phyloP scores from a whole-genome alignment of 2,797 vertebrate genomes.

The Ctenopoma multispine region DNA sequence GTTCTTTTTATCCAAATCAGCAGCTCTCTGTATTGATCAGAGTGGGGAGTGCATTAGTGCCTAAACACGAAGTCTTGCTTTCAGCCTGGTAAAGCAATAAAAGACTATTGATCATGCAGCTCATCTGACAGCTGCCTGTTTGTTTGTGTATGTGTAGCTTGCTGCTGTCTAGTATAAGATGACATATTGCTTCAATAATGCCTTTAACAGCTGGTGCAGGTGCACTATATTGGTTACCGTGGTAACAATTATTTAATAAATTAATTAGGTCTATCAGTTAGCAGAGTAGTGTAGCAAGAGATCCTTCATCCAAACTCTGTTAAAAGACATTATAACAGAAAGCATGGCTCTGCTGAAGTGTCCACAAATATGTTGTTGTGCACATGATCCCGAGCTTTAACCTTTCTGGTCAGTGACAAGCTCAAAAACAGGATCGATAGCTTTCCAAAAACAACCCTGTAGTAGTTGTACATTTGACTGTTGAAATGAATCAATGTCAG shows the following conservation, averaged over 20 bases:
- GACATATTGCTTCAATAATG: constrained; percentile 13
- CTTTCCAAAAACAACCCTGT: too few relatives aligned
- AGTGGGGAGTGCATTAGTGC: constrained; percentile 63
- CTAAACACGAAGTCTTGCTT: constrained; percentile 61
- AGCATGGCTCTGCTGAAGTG: not conserved
- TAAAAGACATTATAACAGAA: constrained; percentile 11
- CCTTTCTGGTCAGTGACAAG: not conserved
- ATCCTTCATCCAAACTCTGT: not conserved
- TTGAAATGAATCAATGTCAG: too few relatives aligned
- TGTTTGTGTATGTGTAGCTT: constrained; percentile 30
- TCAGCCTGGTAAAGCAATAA: constrained; percentile 60
- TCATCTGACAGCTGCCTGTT: constrained; percentile 62
- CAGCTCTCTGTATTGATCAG: constrained; percentile 62
- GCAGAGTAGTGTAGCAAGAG: not conserved
- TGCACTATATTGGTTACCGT: not conserved
- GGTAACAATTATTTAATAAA: not conserved
- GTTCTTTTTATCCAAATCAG: constrained; percentile 46
- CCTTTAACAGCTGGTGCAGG: not conserved
- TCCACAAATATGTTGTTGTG: not conserved
- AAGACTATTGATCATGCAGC: constrained; percentile 65
- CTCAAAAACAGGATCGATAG: too few relatives aligned
- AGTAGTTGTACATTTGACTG: too few relatives aligned
- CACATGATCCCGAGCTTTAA: constrained; percentile 18
- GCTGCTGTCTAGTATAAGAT: not conserved
- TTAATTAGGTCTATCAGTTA: not conserved